phyloP scores from a whole-genome alignment of 2,888 invertebrate genomes.

The Hirtodrosophila cameraria region DNA sequence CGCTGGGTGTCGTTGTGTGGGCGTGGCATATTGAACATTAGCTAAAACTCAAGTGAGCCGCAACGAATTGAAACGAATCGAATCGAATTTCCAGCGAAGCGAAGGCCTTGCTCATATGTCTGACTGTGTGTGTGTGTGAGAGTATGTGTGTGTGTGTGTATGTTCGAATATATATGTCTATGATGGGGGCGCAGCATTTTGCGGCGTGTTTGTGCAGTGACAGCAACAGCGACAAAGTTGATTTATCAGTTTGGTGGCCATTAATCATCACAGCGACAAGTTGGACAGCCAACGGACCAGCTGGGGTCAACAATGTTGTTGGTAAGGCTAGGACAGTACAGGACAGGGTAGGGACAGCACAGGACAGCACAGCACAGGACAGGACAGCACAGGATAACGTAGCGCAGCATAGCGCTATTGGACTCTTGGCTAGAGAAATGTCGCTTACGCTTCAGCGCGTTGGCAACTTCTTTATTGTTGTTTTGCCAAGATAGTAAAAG shows the following conservation, averaged over 20 bases:
- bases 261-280: conserved; percentile 81
- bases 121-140: not conserved
- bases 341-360: not conserved
- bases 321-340: conserved; percentile 27
- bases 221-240: conserved; percentile 80
- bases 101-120: conserved; percentile 4
- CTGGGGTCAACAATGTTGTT: conserved; percentile 73
- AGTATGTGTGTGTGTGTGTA: conserved; percentile 6
- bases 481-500: conserved; percentile 42
- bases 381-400: conserved; percentile 9
- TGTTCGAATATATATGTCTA: conserved; percentile 21
- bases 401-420: conserved; percentile 18
- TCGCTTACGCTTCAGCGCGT: conserved; percentile 77
- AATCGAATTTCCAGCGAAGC: conserved; percentile 58
- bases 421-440: conserved; percentile 63
- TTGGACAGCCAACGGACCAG: conserved; percentile 79
- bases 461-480: conserved; percentile 63
- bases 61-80: conserved; percentile 71
- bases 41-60: conserved; percentile 77
- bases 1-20: conserved; percentile 11
- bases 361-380: not conserved
- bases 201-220: conserved; percentile 75
- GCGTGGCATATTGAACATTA: conserved; percentile 76
- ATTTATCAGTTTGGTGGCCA: conserved; percentile 81
- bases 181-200: conserved; percentile 63